Evolutionary conservation across 2,113 vertebrate species (phyloP), one percentile per base, ranked within the genome.

Genomic region (Vulpes vulpes): DNA sequence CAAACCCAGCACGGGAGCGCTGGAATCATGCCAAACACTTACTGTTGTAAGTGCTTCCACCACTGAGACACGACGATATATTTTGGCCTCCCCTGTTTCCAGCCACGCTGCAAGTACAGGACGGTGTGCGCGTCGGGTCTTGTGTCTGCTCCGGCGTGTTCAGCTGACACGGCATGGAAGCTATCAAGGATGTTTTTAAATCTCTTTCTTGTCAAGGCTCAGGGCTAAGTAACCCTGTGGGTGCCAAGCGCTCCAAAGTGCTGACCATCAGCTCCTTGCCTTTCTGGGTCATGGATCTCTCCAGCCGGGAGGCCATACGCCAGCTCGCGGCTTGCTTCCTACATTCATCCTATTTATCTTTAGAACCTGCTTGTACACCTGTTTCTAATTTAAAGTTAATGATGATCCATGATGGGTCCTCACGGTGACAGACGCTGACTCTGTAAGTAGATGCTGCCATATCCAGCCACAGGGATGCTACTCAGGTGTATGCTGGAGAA

Each of bases 11-110:
- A 7, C 5, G 8, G 8, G 10, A 22, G 7, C 0, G 76, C 20
- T n/a, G 16, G 10, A 3, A 35, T 30, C 15, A 5, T 0, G 0
- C 1, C 23, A 30, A 30, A 49, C 38, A 0, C 25, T 20, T 35
- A 8, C 22, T n/a, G 16, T 11, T 17, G 49, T 17, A 8, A 38
- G n/a, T 3, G 32, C 76, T 30, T 16, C n/a, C 1, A 0, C 53
- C 49, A 7, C 11, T 2, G n/a, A 10, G 49, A 57, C 17, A 4
- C 0, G 3, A 43, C 2, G 17, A 11, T 15, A 4, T 5, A 32
- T n/a, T 14, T 57, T 3, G 0, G 32, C 10, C 3, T 17, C 11
- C 19, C 49, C 23, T 4, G n/a, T 5, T 5, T 35, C 53, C 8
- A 20, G 49, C 51, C 89, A 32, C 0, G 4, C 4, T 9, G 6